Evolutionary conservation across 53 echinoderm and acorn worm species (phyloP).

Genomic region (Temnopleurus reevesii): DNA sequence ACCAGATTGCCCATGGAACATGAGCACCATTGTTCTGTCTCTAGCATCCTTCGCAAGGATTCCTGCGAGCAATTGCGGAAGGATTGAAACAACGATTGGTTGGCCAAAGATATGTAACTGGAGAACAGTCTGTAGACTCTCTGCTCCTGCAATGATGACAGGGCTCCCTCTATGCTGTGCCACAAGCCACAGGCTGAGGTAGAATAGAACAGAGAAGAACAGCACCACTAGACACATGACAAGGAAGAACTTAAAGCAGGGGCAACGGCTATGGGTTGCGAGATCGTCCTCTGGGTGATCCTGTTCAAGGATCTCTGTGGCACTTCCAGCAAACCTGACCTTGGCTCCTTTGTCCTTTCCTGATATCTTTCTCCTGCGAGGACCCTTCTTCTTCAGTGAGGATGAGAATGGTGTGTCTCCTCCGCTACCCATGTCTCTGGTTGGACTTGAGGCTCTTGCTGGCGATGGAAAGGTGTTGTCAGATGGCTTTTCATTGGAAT

Average conservation of each 20-base stretch:
- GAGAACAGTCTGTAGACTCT: conserved; percentile 51
- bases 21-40: conserved; percentile 60
- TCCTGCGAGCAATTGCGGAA: conserved; percentile 49
- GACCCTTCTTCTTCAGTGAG: conserved; percentile 44
- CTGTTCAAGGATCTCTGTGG: conserved; percentile 69
- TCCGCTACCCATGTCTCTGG: conserved; percentile 10
- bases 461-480: not conserved
- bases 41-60: conserved; percentile 2
- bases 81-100: conserved; percentile 57
- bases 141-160: not conserved
- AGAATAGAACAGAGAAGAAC: conserved; percentile 53
- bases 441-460: conserved; percentile 3
- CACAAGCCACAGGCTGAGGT: conserved; percentile 50
- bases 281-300: conserved; percentile 75
- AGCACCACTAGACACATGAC: conserved; percentile 28
- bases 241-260: conserved; percentile 53
- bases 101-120: conserved; percentile 70
- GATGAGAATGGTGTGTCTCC: conserved; percentile 32
- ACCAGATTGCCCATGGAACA: conserved; percentile 91
- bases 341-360: conserved; percentile 34
- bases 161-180: conserved; percentile 56
- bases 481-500: conserved; percentile 10
- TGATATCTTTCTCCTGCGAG: conserved; percentile 49
- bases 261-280: conserved; percentile 46
- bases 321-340: conserved; percentile 29